Base-by-base conservation (phyloP, 23 tunicate species). In the Trididemnum clinides region DNA sequence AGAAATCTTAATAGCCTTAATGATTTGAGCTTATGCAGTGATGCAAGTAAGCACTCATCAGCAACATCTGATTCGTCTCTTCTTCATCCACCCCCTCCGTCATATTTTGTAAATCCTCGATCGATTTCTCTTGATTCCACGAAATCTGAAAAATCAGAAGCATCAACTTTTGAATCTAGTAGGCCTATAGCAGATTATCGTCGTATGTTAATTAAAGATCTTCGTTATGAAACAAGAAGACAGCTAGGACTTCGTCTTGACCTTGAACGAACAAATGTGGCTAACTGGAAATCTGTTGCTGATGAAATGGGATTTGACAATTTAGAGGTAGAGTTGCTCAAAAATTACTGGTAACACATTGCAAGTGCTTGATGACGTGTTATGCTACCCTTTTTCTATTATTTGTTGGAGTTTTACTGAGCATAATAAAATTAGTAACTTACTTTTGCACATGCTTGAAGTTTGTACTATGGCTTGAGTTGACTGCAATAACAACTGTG, bases 241-340 rank as follows among this genome's bases (percentile, higher is more conserved):
- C 83, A 78, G 30, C 50, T 78, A 2, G 83, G 83, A 2, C 29
- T 78, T 6, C 83, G 50, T 25, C 65, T 78, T 51, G 83, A 78
- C 51, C 66, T 78, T 50, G 83, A 78, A 18, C 65, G 6, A 2
- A 2, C 65, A 2, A 78, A 54, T 54, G 66, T 32, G 2, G 27
- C 65, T 2, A 78, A 78, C 28, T 78, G 83, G 83, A 78, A 78
- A 29, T 50, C 65, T 26, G 66, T 78, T 51, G 83, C 83, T 5
- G 65, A 51, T 78, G 66, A 28, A 28, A 23, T 78, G 25, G 66
- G 50, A 50, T 78, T 78, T 29, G 2, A 35, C n/a, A 50, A 78
- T 51, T 28, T 78, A 3, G 83, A 78, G 83, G 83, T 78, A 78
- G 2, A 27, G 49, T 28, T 30, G n/a, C n/a, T n/a, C n/a, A n/a